A percentile compares a stretch with the other conserved stretches of the same genome.
Conservation (phyloP, 2,797 vertebrate species). For the Acanthornis magna region DNA sequence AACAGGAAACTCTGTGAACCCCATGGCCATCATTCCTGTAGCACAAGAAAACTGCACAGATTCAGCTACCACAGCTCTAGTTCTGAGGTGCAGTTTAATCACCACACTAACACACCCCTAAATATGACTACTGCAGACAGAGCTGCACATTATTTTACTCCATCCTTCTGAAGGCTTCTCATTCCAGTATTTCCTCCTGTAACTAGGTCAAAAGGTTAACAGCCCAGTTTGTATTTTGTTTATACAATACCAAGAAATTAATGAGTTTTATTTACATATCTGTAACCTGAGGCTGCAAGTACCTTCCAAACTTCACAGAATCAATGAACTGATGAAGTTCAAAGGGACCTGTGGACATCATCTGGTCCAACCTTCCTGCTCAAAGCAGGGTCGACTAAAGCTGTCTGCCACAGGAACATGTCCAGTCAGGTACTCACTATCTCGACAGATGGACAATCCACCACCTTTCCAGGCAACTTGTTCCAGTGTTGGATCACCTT, state of each 20-base stretch:
- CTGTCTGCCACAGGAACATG: background rate
- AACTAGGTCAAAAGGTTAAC: background rate
- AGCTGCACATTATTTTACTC: background rate
- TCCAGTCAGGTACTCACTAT: background rate
- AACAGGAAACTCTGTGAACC: background rate
- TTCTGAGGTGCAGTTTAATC: background rate
- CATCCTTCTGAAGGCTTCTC: background rate
- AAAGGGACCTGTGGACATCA: background rate
- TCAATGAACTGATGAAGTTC: background rate
- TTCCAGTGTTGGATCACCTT: background rate
- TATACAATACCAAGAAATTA: background rate
- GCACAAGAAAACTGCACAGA: background rate
- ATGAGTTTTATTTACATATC: background rate
- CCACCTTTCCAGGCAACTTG: background rate
- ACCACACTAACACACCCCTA: background rate
- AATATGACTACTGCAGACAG: background rate
- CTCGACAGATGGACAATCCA: background rate
- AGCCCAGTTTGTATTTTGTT: background rate
- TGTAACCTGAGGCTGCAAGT: background rate
- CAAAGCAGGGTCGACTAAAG: background rate
- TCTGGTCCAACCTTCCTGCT: background rate
- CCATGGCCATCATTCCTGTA: background rate
- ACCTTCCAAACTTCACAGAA: background rate
- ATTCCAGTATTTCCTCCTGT: background rate
- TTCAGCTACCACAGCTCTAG: background rate